Evolutionary conservation across 2,888 invertebrate genomes (phyloP), one percentile per base, ranked within the genome.

Genomic region (Leptothorax acervorum): DNA sequence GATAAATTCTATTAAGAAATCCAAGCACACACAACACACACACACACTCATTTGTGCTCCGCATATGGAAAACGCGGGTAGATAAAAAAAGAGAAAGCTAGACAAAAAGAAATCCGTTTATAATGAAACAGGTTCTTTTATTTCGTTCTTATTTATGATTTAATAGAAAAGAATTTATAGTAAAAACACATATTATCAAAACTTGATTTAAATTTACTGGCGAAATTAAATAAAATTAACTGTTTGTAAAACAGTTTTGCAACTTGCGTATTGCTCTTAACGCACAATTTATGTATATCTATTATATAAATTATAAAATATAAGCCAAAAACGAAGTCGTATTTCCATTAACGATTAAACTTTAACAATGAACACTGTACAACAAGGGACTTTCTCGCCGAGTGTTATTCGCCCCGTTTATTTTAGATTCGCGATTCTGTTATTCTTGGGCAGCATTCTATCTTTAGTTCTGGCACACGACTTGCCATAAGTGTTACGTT

Each of bases 391-490:
- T 89, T 88, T 81, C 83, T 66, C 82, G 63, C 81, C 35, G 81
- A 81, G 81, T 87, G 89, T 86, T 90, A 83, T 85, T 85, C 84
- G 75, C 74, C 60, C 65, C 74, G 60, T 62, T 68, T 90, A 90
- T 90, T 89, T 87, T 70, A 42, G 84, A 66, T 71, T 73, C 68
- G 90, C 88, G 31, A 90, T 88, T 89, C 82, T 51, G 90, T 81
- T 90, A 90, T 90, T 89, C 86, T 90, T 90, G 85, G 88, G 57
- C 60, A 15, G 74, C 70, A 74, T 71, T 90, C 90, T 90, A 90
- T 87, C 81, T 89, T 89, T 87, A 85, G 75, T 85, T 78, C 63
- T 66, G 85, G 84, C 86, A 83, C 82, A 39, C 82, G 82, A 83
- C 87, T 86, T 82, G 83, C 86, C 75, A 68, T 81, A 66, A 87